phyloP scores from a whole-genome alignment of 2,888 invertebrate species.

The Meta bourneti region DNA sequence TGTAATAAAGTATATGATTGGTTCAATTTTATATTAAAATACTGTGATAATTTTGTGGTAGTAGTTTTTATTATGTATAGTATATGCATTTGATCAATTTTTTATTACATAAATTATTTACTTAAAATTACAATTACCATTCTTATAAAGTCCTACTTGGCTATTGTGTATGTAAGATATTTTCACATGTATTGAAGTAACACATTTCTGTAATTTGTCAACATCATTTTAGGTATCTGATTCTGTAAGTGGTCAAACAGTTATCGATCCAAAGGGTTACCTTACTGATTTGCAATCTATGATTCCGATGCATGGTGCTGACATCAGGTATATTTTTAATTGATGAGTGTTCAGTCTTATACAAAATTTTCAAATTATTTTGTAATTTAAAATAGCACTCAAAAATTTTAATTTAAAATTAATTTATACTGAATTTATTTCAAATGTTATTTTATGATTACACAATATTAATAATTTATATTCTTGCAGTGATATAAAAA shows the following conservation, averaged over 20 bases:
- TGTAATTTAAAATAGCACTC: not conserved
- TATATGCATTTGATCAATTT: too few relatives aligned
- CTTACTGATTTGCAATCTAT: constrained; percentile 99
- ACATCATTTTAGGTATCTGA: constrained; percentile 87
- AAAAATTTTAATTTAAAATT: not conserved
- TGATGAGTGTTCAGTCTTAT: too few relatives aligned
- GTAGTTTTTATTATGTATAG: too few relatives aligned
- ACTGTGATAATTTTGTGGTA: too few relatives aligned
- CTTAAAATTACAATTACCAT: too few relatives aligned
- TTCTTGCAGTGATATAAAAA: constrained; percentile 90
- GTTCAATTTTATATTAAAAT: too few relatives aligned
- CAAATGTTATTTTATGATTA: not conserved
- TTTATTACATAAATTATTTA: too few relatives aligned
- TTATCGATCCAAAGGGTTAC: constrained; percentile 99
- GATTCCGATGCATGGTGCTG: constrained; percentile 99
- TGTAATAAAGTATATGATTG: too few relatives aligned
- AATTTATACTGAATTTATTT: not conserved
- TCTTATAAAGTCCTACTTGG: too few relatives aligned
- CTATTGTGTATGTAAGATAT: too few relatives aligned
- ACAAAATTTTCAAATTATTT: not conserved
- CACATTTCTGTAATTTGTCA: too few relatives aligned
- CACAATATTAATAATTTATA: not conserved
- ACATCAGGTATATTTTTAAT: constrained; percentile 86
- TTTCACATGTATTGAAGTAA: too few relatives aligned
- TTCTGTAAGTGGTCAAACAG: constrained; percentile 99